phyloP scores from a whole-genome alignment of 1,140 invertebrate genomes.

The Calephelis virginiensis region DNA sequence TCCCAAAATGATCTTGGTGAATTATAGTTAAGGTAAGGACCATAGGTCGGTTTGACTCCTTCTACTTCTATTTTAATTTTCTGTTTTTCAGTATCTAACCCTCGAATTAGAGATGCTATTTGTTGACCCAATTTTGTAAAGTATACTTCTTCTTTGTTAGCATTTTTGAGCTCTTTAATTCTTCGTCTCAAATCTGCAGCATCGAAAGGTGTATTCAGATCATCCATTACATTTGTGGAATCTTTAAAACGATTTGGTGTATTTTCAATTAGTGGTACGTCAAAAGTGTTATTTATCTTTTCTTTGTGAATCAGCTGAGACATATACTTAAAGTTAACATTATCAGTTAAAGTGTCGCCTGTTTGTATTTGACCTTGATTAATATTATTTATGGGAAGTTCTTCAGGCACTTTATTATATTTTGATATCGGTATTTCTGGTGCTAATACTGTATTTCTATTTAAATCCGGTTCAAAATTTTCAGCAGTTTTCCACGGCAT shows the following conservation, averaged over 20 bases:
- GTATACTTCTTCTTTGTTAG: conserved; percentile 39
- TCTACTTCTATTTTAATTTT: conserved; percentile 25
- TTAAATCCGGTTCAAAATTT: conserved; percentile 18
- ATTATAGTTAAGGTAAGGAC: conserved; percentile 46
- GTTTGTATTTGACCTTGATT: conserved; percentile 22
- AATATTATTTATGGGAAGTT: conserved; percentile 29
- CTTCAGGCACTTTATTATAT: conserved; percentile 21
- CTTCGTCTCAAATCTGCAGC: conserved; percentile 24
- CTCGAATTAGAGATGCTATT: conserved; percentile 61
- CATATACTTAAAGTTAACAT: conserved; percentile 64
- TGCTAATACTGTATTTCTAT: neutral
- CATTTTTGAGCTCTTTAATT: conserved; percentile 18
- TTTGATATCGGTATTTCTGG: conserved; percentile 19
- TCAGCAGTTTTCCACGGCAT: conserved; percentile 30
- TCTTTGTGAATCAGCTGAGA: conserved; percentile 56
- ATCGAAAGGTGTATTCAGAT: conserved; percentile 22
- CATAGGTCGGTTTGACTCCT: conserved; percentile 25
- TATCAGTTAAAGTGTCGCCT: conserved; percentile 24
- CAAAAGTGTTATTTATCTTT: conserved; percentile 37
- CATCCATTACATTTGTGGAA: neutral
- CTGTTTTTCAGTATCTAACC: conserved; percentile 33
- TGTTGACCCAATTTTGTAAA: conserved; percentile 59
- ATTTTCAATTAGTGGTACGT: conserved; percentile 32
- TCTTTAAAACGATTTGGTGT: conserved; percentile 20
- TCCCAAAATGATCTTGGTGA: conserved; percentile 59